Base-by-base conservation (phyloP, 1,140 invertebrate species). In the Pogonomyrmex barbatus region DNA sequence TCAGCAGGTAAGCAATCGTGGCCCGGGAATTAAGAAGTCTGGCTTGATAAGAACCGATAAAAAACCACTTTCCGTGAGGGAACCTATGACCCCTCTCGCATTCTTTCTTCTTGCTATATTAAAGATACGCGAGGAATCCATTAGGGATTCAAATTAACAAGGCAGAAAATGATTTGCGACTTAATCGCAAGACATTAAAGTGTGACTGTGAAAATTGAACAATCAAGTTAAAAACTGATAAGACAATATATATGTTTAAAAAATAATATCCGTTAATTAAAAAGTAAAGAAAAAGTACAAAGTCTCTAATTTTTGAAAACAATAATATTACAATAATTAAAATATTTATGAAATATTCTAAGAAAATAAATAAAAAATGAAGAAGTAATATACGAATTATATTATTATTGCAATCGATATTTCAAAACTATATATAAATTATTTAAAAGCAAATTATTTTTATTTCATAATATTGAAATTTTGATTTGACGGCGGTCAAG, bases 11-110 rank as follows among this genome's bases (percentile, higher is more conserved):
- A 52, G n/a, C 12, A 42, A 52, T 8, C n/a, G 63, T 24, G 65
- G 60, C 24, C 12, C 9, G n/a, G 12, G 39, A 81, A 50, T 81
- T 68, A 54, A 54, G 47, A 70, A 56, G 79, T 45, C 33, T 33
- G 24, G 39, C 14, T 10, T 42, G 87, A 89, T 89, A 86, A 77
- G 60, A 8, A 17, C 1, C 24, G 87, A 88, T 81, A 88, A 85
- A 65, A 68, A 58, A 42, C 54, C 70, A 75, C 52, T 83, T 63
- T 68, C 42, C 36, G 12, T 2, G 10, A 71, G 8, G 33, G 10
- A 58, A 56, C 47, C 77, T 70, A 56, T 81, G 63, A 81, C 62
- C 47, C 45, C 12, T 39, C 8, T 75, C 56, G 33, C 54, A 12
- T n/a, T 24, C 12, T 62, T 82, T 58, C 54, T 30, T 17, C 12